phyloP scores from a whole-genome alignment of 2,888 invertebrate species.

The Thelaira solivaga region DNA sequence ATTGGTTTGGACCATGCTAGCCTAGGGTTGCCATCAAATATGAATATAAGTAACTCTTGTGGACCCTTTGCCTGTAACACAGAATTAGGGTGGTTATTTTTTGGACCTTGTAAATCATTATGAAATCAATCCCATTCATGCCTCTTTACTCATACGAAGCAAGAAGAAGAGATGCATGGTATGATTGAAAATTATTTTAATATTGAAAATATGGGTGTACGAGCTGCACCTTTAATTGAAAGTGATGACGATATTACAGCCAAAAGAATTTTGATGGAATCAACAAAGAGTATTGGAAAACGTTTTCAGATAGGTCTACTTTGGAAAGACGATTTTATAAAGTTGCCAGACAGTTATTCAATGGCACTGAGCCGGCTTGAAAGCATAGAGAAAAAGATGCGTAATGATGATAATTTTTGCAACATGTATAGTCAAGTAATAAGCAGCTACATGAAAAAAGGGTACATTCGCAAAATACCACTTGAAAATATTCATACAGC shows the following conservation, averaged over 20 bases:
- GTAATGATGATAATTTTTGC: conserved; percentile 14
- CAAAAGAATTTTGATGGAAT: conserved; percentile 2
- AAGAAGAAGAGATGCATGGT: conserved; percentile 8
- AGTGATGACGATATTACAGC: background rate
- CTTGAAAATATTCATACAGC: conserved; percentile 9
- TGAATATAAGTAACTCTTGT: background rate
- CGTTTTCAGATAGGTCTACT: conserved; percentile 10
- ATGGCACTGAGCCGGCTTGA: conserved; percentile 12
- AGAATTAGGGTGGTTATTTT: conserved; percentile 54
- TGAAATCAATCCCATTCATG: background rate
- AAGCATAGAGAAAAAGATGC: conserved; percentile 23
- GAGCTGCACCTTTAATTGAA: conserved; percentile 11
- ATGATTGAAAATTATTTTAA: conserved; percentile 25
- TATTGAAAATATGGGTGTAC: conserved; percentile 36
- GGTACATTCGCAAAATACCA: conserved; percentile 24
- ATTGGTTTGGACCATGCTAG: background rate
- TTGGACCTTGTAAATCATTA: conserved; percentile 23
- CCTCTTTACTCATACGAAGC: background rate
- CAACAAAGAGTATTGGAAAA: conserved; percentile 25
- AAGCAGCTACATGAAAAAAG: background rate
- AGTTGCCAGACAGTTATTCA: conserved; percentile 19
- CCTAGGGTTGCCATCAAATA: background rate
- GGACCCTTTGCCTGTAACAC: conserved; percentile 58
- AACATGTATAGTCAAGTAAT: conserved; percentile 14
- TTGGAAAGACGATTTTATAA: background rate